These are phyloP conservation scores for Scrobipalpa costella DNA, from an alignment of 2,888 invertebrate species.

Conservation along the genomic window DNA sequence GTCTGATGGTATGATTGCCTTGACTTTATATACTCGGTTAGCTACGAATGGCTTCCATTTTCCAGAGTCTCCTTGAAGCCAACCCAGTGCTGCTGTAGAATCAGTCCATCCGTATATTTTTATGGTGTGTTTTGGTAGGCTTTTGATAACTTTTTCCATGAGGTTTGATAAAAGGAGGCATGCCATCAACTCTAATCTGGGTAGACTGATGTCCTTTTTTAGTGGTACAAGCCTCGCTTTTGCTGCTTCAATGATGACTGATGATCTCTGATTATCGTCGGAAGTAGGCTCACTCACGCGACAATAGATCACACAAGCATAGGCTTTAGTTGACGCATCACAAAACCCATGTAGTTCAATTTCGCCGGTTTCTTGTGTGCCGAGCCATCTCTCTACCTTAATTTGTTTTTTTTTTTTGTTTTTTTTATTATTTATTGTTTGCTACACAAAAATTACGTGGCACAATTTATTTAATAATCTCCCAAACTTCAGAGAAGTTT, in stretches of 20 bases:
- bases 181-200: not conserved
- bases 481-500: no score
- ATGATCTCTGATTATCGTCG: no score
- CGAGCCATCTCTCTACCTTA: not conserved
- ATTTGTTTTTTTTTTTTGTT: no score
- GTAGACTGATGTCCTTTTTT: not conserved
- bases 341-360: constrained; percentile 1
- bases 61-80: not conserved
- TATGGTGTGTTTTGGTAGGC: not conserved
- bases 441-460: no score
- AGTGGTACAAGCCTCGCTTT: not conserved
- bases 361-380: not conserved
- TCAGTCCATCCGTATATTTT: not conserved
- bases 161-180: not conserved
- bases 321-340: not conserved
- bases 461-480: no score
- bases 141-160: not conserved
- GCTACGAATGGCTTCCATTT: not conserved
- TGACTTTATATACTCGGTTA: not conserved
- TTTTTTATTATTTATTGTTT: no score
- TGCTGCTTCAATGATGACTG: no score
- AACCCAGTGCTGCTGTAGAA: not conserved
- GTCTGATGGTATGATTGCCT: not conserved
- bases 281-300: no score
- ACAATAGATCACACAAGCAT: constrained; percentile 7